A percentile compares a stretch with the other conserved stretches of the same genome.
phyloP scores from a whole-genome alignment of 2,888 invertebrate genomes.

The Nemotelus nigrinus region DNA sequence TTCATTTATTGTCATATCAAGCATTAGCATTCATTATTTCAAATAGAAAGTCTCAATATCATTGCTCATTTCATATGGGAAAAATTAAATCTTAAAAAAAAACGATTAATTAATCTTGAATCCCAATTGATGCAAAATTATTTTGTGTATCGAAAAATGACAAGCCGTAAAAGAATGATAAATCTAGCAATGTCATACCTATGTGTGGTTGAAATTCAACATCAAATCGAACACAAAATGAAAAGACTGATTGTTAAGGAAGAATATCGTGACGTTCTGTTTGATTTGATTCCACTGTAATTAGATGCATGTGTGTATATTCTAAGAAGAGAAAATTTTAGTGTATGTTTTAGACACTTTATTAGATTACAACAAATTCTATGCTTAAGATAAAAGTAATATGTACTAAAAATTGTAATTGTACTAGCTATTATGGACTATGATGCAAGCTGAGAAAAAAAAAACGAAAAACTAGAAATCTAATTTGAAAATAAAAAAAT shows the following conservation, averaged over 20 bases:
- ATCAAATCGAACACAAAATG: conserved; percentile 28
- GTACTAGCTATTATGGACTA: conserved; percentile 23
- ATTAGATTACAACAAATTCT: conserved; percentile 35
- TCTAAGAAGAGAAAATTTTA: conserved; percentile 27
- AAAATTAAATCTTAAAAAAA: too few species aligned
- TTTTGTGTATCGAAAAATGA: not conserved
- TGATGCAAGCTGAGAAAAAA: conserved; percentile 5
- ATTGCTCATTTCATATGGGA: too few species aligned
- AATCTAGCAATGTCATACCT: not conserved
- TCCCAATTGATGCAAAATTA: not conserved
- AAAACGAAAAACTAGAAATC: conserved; percentile 35
- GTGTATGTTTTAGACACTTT: conserved; percentile 29
- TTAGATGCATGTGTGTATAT: not conserved
- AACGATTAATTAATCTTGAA: too few species aligned
- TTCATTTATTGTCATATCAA: not conserved
- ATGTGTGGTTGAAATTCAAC: not conserved
- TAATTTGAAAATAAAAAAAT: conserved; percentile 21
- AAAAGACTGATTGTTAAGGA: conserved; percentile 36
- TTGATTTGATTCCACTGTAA: conserved; percentile 22
- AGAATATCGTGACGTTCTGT: conserved; percentile 18
- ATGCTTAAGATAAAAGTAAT: conserved; percentile 12
- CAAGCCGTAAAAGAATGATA: not conserved
- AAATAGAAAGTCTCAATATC: too few species aligned
- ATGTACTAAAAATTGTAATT: not conserved
- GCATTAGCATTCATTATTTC: too few species aligned